Percentiles rank a stretch among this genome's conserved stretches.
Conservation (phyloP, 1,140 invertebrate species). For the Calephelis nemesis region DNA sequence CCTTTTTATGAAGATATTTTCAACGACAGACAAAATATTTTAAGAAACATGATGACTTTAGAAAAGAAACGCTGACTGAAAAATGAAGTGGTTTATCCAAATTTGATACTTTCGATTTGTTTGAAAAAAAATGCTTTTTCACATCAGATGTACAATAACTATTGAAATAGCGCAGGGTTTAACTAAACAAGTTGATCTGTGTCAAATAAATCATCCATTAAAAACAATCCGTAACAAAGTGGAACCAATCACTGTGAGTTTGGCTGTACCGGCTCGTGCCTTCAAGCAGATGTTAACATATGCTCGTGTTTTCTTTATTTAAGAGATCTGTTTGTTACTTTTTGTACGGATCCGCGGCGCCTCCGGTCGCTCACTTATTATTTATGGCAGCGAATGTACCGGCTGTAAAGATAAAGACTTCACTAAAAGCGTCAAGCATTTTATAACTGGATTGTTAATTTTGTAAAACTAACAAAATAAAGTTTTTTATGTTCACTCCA, state of each 20-base stretch:
- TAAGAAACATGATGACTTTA: too few relatives aligned
- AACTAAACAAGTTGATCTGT: too few relatives aligned
- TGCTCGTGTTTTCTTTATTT: slow-evolving; percentile 76
- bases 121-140: too few relatives aligned
- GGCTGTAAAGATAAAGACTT: slow-evolving; percentile 24
- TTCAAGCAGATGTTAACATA: slow-evolving; percentile 73
- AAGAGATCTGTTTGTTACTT: slow-evolving; percentile 76
- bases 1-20: too few relatives aligned
- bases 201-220: not conserved
- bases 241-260: slow-evolving; percentile 29
- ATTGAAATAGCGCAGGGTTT: too few relatives aligned
- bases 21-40: too few relatives aligned
- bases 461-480: not conserved
- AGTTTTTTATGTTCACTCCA: too few relatives aligned
- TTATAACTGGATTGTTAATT: slow-evolving; percentile 1
- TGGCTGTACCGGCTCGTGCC: slow-evolving; percentile 35
- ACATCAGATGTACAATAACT: too few relatives aligned
- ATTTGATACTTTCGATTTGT: too few relatives aligned
- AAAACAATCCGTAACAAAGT: slow-evolving; percentile 19
- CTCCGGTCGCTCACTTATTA: slow-evolving; percentile 73
- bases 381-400: slow-evolving; percentile 70
- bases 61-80: too few relatives aligned
- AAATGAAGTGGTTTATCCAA: too few relatives aligned
- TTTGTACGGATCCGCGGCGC: slow-evolving; percentile 72
- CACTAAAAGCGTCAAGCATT: slow-evolving; percentile 23